Base-by-base conservation (phyloP, 2,797 vertebrate genomes). In the Pithecia hirsuta region DNA sequence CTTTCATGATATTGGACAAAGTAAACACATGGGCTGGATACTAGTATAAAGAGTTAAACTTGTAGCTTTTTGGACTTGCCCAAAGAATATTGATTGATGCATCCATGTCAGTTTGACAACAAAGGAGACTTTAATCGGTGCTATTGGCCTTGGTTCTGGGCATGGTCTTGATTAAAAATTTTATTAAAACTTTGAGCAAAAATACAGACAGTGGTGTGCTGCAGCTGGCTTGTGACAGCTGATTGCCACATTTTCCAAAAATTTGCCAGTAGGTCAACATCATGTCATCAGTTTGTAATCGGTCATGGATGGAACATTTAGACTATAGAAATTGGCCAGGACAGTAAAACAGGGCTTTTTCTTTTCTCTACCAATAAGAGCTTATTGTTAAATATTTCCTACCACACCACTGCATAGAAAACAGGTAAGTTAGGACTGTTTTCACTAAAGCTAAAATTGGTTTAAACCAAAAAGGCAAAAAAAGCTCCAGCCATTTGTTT, bases 361-460 rank as follows among this genome's bases (percentile, higher is more conserved):
- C 13, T 95, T 41, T 91, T 26, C 36, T n/a, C 44, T 76, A 48
- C 24, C 72, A 64, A 3, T n/a, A 59, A 90, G 15, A 90, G 8
- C 0, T 11, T 39, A 33, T 17, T 64, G 46, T 85, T 76, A 72
- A 95, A 72, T 28, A 96, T 61, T 75, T 78, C 84, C 64, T 6
- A 90, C 33, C 36, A 67, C 4, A 39, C 12, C n/a, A 55, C 48
- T 91, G 33, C 89, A 59, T 0, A 94, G 74, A 84, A 84, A 93
- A 76, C 5, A 67, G 46, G 70, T 91, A 44, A 50, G 44, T 39
- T 52, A 89, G 64, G 70, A 74, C 19, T 52, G 8, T 64, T 64
- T 84, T 95, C 33, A 89, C 12, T 59, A 55, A 96, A 88, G 36
- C 17, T 96, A 88, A 78, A 83, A 79, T 82, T 50, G 46, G 24